phyloP scores from a whole-genome alignment of 2,888 invertebrate genomes.

The Epinotia brunnichana region DNA sequence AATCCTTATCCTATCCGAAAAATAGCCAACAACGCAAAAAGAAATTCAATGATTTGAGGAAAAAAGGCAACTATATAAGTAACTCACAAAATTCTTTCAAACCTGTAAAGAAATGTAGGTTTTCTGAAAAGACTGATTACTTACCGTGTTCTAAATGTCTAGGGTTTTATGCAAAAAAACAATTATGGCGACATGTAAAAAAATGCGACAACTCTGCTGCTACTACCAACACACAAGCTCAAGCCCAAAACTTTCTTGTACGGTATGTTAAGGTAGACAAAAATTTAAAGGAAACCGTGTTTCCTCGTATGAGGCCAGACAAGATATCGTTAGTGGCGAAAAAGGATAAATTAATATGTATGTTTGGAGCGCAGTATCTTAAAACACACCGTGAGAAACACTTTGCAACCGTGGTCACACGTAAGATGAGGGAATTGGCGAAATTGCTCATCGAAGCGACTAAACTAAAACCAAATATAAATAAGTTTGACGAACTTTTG shows the following conservation, averaged over 20 bases:
- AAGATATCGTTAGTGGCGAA: constrained; percentile 45
- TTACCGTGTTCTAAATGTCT: constrained; percentile 32
- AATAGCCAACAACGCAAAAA: constrained; percentile 4
- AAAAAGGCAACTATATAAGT: constrained; percentile 11
- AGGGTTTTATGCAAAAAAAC: constrained; percentile 34
- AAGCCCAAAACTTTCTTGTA: constrained; percentile 43
- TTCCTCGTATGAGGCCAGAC: constrained; percentile 37
- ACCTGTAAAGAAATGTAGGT: constrained; percentile 5
- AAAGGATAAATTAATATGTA: constrained; percentile 44
- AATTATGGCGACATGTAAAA: constrained; percentile 41
- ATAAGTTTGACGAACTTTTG: neutral
- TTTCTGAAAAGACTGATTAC: constrained; percentile 19
- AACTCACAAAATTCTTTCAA: constrained; percentile 15
- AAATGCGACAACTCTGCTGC: constrained; percentile 27
- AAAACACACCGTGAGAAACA: constrained; percentile 43
- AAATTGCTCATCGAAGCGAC: constrained; percentile 42
- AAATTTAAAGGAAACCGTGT: constrained; percentile 30
- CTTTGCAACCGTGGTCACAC: constrained; percentile 42
- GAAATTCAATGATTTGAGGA: neutral
- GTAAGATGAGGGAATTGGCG: constrained; percentile 46
- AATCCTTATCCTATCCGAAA: neutral
- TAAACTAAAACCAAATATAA: too few species aligned
- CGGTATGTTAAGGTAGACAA: constrained; percentile 37
- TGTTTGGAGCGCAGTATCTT: constrained; percentile 45
- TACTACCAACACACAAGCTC: constrained; percentile 27